Evolutionary conservation across 2,113 vertebrate genomes (phyloP).

Genomic region (Forbesichthys agassizii): DNA sequence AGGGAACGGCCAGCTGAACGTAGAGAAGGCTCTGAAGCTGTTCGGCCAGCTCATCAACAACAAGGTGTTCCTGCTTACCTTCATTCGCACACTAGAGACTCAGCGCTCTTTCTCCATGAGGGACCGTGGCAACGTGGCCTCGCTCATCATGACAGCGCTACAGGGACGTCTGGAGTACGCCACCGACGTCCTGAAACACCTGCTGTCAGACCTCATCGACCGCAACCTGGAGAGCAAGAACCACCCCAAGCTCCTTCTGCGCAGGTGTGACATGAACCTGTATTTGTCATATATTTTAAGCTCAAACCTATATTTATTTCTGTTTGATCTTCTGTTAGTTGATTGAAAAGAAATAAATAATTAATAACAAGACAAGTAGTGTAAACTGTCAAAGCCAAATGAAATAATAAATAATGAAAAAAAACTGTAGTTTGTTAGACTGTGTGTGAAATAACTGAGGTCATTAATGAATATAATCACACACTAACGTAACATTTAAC

Average conservation of each 20-base stretch:
- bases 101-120: conserved; percentile 99
- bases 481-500: no score
- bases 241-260: conserved; percentile 95
- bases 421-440: no score
- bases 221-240: conserved; percentile 99
- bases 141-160: conserved; percentile 96
- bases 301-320: no score
- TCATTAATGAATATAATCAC: no score
- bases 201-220: conserved; percentile 95
- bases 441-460: no score
- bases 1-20: conserved; percentile 91
- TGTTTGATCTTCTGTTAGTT: no score
- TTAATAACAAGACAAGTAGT: no score
- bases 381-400: no score
- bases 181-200: conserved; percentile 95
- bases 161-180: conserved; percentile 96
- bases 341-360: no score
- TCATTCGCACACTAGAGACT: conserved; percentile 94
- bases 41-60: conserved; percentile 98
- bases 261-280: conserved; percentile 78
- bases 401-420: no score
- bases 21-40: conserved; percentile 96
- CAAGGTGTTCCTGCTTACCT: conserved; percentile 95
- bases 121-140: conserved; percentile 95
- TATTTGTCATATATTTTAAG: no score